These are phyloP conservation scores for Hydriomena furcata DNA, from an alignment of 2,888 invertebrate genomes.

Conservation along the genomic window DNA sequence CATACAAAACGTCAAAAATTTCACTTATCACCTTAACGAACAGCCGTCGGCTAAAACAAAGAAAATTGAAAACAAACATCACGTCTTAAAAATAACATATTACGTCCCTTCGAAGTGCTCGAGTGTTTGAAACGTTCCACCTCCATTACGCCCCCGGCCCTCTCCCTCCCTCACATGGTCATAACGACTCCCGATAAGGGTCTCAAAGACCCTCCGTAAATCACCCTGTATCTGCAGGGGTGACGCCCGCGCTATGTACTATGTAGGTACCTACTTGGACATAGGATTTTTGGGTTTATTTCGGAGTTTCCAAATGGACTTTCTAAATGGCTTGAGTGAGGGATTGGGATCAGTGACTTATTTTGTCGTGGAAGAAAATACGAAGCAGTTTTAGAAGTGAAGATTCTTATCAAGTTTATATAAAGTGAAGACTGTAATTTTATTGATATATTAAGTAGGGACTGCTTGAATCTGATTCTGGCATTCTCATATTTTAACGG, in stretches of 20 bases:
- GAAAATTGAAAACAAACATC: constrained; percentile 66
- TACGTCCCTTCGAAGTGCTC: constrained; percentile 73
- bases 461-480: no score
- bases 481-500: no score
- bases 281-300: constrained; percentile 43
- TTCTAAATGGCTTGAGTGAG: constrained; percentile 17
- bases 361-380: constrained; percentile 1
- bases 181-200: constrained; percentile 82
- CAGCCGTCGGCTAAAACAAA: constrained; percentile 33
- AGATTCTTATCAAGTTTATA: no score
- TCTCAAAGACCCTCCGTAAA: constrained; percentile 77
- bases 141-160: constrained; percentile 50
- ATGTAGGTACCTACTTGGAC: constrained; percentile 63
- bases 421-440: no score
- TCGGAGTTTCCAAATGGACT: constrained; percentile 22
- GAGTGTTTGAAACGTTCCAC: constrained; percentile 57
- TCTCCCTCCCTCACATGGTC: constrained; percentile 80
- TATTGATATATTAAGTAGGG: no score
- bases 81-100: constrained; percentile 74
- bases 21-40: no score
- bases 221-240: constrained; percentile 78
- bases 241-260: constrained; percentile 58
- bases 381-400: background rate
- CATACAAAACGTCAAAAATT: no score
- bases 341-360: constrained; percentile 1